Conservation (phyloP, 1,140 invertebrate species). For the Macrobrachium nipponense region DNA sequence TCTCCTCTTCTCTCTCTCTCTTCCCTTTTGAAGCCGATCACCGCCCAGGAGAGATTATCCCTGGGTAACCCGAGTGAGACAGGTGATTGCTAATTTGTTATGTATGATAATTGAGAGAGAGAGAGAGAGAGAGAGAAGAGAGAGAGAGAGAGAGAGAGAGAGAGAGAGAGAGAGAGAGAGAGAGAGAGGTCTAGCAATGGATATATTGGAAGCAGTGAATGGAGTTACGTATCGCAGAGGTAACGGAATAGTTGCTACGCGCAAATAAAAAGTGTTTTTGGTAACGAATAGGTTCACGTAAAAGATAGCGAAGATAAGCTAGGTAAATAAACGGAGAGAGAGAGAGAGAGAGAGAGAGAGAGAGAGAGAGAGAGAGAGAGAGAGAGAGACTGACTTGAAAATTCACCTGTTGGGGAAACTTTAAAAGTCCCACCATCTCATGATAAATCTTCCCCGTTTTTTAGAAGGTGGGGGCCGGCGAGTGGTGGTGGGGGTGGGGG, state of each 20-base stretch:
- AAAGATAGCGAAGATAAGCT: background rate
- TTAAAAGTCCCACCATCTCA: conserved; percentile 9
- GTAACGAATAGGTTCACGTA: no score
- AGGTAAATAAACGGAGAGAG: background rate
- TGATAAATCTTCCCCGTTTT: conserved; percentile 10
- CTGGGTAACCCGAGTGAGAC: no score
- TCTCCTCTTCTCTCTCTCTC: no score
- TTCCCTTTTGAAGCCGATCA: no score
- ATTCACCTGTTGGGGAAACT: conserved; percentile 43
- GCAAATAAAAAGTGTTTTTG: no score
- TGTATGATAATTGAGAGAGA: background rate
- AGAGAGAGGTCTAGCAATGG: no score
- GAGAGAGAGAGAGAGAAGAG: background rate
- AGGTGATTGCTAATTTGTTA: no score
- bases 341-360: background rate
- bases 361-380: background rate
- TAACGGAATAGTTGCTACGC: accelerated
- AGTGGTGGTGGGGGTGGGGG: background rate
- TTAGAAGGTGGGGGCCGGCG: background rate
- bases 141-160: background rate
- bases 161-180: background rate
- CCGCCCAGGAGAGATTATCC: no score
- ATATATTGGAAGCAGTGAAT: no score
- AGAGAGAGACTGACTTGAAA: background rate
- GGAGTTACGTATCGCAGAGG: background rate